Conservation (phyloP, 1,140 invertebrate species). For the Dreissena rostriformis region DNA sequence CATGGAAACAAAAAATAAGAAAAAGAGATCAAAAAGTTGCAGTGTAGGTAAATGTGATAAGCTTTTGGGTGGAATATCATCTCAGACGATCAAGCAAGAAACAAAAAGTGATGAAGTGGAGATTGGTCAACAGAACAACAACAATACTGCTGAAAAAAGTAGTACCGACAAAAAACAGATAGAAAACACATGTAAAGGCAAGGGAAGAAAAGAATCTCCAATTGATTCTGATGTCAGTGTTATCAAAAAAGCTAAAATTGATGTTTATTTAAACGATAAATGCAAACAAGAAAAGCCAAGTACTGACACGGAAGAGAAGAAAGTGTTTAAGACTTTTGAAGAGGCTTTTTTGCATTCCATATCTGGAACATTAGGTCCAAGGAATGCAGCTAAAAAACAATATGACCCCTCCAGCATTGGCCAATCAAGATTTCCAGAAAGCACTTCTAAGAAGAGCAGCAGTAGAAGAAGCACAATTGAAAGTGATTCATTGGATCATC, state of each 20-base stretch:
- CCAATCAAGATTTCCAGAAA: not conserved
- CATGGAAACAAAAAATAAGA: too few species aligned
- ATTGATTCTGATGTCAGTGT: not conserved
- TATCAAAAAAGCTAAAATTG: constrained; percentile 23
- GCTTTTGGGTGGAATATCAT: too few species aligned
- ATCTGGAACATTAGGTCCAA: constrained; percentile 26
- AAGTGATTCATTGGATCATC: not conserved
- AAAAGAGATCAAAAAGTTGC: too few species aligned
- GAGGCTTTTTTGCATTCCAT: constrained; percentile 46
- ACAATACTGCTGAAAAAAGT: not conserved
- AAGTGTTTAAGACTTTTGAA: constrained; percentile 56
- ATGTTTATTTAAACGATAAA: constrained; percentile 49
- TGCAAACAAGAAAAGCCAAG: constrained; percentile 8
- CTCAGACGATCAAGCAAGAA: too few species aligned
- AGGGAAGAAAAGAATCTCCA: not conserved
- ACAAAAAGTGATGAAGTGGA: too few species aligned
- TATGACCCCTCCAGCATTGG: not conserved
- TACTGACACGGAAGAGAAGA: constrained; percentile 29
- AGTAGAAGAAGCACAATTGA: not conserved
- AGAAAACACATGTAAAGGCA: not conserved
- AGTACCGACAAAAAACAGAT: not conserved
- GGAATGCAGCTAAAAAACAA: constrained; percentile 38
- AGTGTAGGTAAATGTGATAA: too few species aligned
- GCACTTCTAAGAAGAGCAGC: not conserved
- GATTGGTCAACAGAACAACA: too few species aligned